Conservation (phyloP, 2,797 vertebrate genomes). For the Bradypodion pumilum region DNA sequence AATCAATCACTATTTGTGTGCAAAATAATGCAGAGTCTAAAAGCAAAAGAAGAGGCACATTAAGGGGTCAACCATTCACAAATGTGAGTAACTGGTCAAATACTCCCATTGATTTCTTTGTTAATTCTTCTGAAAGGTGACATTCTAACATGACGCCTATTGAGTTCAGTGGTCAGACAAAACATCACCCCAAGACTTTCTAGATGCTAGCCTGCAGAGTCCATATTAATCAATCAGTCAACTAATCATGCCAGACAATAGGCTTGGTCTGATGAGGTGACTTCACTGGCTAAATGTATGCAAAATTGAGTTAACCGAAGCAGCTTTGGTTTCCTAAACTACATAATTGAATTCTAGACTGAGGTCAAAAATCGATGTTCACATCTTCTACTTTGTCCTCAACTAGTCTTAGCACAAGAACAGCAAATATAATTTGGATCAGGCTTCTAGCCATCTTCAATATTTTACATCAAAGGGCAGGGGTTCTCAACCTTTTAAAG, state of each 20-base stretch:
- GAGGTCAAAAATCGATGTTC: neutral
- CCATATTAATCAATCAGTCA: slow-evolving; percentile 27
- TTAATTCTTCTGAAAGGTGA: slow-evolving; percentile 19
- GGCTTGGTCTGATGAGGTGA: neutral
- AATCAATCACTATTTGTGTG: slow-evolving; percentile 11
- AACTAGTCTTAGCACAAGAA: neutral
- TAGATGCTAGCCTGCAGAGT: neutral
- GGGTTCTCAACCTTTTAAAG: too few relatives aligned
- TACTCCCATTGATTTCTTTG: slow-evolving; percentile 1
- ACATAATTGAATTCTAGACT: neutral
- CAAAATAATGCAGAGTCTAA: slow-evolving; percentile 3
- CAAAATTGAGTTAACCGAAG: neutral
- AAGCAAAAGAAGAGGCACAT: neutral
- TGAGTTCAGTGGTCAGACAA: neutral
- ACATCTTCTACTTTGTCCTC: neutral
- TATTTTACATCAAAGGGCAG: slow-evolving; percentile 47
- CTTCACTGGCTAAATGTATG: neutral
- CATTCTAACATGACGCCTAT: slow-evolving; percentile 1
- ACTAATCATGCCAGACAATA: neutral
- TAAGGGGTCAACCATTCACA: slow-evolving; percentile 10
- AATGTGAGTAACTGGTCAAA: slow-evolving; percentile 2
- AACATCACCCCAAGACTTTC: slow-evolving; percentile 2
- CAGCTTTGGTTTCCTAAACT: neutral
- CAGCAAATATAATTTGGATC: neutral
- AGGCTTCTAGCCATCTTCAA: neutral